Evolutionary conservation across 2,797 vertebrate genomes (phyloP).

Genomic region (Pseudochirops cupreus): DNA sequence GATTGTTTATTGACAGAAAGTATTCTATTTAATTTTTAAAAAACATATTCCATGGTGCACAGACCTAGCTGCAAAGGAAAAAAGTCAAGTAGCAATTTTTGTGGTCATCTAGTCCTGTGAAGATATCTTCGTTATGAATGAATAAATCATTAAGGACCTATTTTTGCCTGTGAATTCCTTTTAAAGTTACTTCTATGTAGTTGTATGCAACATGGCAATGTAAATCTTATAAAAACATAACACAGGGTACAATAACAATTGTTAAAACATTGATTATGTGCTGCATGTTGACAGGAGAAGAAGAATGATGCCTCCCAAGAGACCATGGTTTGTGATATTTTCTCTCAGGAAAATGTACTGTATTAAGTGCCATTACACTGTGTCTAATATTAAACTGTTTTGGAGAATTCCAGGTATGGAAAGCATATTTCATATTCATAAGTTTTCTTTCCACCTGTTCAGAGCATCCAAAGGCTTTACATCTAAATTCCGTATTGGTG

Average conservation of each 20-base stretch:
- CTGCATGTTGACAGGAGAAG: neutral
- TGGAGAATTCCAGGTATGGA: neutral
- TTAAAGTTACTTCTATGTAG: neutral
- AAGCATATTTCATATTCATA: slow-evolving; percentile 30
- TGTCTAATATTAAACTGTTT: neutral
- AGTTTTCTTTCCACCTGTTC: neutral
- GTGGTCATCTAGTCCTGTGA: slow-evolving; percentile 51
- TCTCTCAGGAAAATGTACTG: slow-evolving; percentile 63
- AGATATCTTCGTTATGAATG: slow-evolving; percentile 53
- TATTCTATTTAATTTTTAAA: slow-evolving; percentile 57
- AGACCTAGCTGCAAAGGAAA: slow-evolving; percentile 68
- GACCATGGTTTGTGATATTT: neutral
- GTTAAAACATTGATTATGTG: neutral
- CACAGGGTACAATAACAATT: rapidly evolving
- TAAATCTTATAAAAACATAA: rapidly evolving
- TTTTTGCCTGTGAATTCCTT: neutral
- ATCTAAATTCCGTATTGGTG: rapidly evolving
- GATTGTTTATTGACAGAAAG: slow-evolving; percentile 51
- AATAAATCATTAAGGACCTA: neutral
- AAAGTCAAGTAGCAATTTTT: slow-evolving; percentile 41
- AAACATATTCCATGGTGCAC: slow-evolving; percentile 62
- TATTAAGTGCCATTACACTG: slow-evolving; percentile 9
- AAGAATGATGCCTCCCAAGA: neutral
- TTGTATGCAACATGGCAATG: rapidly evolving
- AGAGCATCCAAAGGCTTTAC: neutral